These are phyloP conservation scores for Campoplex capitator DNA, from an alignment of 2,888 invertebrate species.

Conservation along the genomic window DNA sequence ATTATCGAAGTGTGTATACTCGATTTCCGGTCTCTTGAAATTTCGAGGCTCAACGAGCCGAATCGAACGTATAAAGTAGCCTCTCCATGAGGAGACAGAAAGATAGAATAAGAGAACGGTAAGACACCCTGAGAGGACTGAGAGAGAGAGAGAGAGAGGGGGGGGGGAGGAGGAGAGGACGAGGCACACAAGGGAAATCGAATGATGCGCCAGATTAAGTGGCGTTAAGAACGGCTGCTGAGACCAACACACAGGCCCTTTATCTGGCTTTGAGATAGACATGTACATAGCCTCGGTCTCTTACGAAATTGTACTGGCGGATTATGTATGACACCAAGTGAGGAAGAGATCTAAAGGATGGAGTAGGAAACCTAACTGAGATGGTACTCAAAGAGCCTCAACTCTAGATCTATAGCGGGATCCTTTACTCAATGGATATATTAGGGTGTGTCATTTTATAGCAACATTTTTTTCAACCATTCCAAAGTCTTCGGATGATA, in stretches of 20 bases:
- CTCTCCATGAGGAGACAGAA: conserved; percentile 6
- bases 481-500: too few relatives aligned
- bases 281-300: conserved; percentile 9
- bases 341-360: conserved; percentile 15
- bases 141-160: not conserved
- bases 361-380: conserved; percentile 10
- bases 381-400: conserved; percentile 9
- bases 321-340: conserved; percentile 27
- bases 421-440: not conserved
- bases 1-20: conserved; percentile 29
- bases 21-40: conserved; percentile 48
- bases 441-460: too few relatives aligned
- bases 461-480: too few relatives aligned
- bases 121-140: not conserved
- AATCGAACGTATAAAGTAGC: conserved; percentile 44
- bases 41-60: conserved; percentile 39
- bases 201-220: conserved; percentile 52
- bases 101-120: not conserved
- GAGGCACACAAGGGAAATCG: conserved; percentile 33
- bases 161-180: not conserved
- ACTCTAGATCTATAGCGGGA: not conserved
- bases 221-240: conserved; percentile 33
- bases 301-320: conserved; percentile 20
- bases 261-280: conserved; percentile 32
- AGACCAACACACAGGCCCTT: conserved; percentile 21